phyloP scores from a whole-genome alignment of 2,888 invertebrate species.

The Lydus trimaculatus region DNA sequence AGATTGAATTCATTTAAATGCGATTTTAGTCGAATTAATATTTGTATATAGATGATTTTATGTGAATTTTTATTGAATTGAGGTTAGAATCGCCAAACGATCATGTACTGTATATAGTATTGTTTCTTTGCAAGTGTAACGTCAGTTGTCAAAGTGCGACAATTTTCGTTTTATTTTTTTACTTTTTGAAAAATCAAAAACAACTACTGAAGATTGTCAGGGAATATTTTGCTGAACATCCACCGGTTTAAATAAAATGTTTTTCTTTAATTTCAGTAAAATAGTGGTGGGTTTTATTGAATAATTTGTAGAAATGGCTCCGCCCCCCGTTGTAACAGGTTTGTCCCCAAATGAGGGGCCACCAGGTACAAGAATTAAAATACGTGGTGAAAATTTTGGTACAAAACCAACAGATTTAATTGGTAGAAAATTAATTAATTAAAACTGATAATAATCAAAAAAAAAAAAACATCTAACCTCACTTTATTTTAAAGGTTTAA shows the following conservation, averaged over 20 bases:
- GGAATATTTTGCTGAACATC: not conserved
- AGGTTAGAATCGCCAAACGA: too few species aligned
- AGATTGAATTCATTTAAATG: too few species aligned
- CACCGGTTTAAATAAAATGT: not conserved
- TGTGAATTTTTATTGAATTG: too few species aligned
- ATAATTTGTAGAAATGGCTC: slow-evolving; percentile 64
- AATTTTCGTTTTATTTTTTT: slow-evolving; percentile 24
- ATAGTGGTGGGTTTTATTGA: not conserved
- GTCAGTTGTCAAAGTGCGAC: slow-evolving; percentile 24
- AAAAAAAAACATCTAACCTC: too few species aligned
- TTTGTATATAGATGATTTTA: too few species aligned
- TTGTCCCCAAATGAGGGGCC: slow-evolving; percentile 98
- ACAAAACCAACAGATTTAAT: slow-evolving; percentile 83
- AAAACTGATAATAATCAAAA: not conserved
- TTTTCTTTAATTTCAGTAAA: not conserved
- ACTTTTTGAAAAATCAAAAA: slow-evolving; percentile 5
- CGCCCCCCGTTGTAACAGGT: slow-evolving; percentile 91
- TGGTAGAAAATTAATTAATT: slow-evolving; percentile 64
- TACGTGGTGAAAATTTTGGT: slow-evolving; percentile 96
- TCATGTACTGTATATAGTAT: not conserved
- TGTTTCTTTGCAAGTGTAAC: slow-evolving; percentile 23
- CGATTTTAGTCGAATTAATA: too few species aligned
- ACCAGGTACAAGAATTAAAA: slow-evolving; percentile 93
- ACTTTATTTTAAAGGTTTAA: slow-evolving; percentile 71
- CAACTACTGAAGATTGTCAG: not conserved